These are phyloP conservation scores for Amiota minor DNA, from an alignment of 2,888 invertebrate genomes.

Conservation along the genomic window DNA sequence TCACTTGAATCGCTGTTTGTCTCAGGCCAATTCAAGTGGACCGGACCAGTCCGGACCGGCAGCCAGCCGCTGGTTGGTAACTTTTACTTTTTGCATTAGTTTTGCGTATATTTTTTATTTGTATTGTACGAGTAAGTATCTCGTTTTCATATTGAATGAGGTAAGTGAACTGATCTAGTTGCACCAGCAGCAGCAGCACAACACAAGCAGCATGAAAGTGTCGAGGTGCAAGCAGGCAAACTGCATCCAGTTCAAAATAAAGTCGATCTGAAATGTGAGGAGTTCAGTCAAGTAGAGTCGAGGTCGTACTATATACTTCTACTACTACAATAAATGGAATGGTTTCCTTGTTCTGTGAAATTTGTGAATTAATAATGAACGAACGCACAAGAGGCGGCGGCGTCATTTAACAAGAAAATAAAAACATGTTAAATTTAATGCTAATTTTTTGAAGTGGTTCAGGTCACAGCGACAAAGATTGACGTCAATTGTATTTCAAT, in stretches of 20 bases:
- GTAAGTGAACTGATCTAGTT: conserved; percentile 56
- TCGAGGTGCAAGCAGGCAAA: no score
- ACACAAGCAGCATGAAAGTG: background rate
- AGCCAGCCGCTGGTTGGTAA: conserved; percentile 35
- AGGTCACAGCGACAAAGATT: background rate
- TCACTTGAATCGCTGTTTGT: conserved; percentile 23
- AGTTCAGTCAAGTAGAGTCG: no score
- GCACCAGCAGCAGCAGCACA: background rate
- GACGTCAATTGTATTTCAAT: conserved; percentile 12
- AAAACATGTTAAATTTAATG: background rate
- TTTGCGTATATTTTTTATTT: background rate
- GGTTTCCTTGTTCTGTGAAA: conserved; percentile 45
- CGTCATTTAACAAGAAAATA: background rate
- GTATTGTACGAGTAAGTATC: background rate
- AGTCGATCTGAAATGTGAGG: no score
- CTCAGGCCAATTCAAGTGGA: background rate
- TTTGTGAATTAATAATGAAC: conserved; percentile 1
- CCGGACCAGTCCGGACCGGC: background rate
- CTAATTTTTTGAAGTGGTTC: background rate
- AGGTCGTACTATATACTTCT: no score
- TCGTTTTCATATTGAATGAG: conserved; percentile 36
- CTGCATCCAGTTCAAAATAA: no score
- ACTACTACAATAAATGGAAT: background rate
- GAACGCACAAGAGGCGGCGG: background rate
- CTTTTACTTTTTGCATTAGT: conserved; percentile 56